Evolutionary conservation across 2,113 vertebrate genomes (phyloP), one percentile per base, ranked within the genome.

Genomic region (Vulpes lagopus): DNA sequence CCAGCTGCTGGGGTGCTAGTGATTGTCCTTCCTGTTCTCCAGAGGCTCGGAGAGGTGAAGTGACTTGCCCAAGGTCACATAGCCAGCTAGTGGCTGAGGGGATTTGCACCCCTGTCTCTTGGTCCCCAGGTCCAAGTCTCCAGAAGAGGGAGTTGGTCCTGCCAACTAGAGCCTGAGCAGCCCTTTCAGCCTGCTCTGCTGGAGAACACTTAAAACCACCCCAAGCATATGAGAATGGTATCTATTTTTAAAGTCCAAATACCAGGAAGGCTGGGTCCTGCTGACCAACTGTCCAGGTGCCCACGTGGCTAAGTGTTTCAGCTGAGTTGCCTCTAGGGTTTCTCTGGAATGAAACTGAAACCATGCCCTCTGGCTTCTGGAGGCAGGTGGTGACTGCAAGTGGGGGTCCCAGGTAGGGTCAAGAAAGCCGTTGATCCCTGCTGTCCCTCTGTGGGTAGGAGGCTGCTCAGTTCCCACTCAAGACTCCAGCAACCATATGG

Each of bases 241-340:
- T 93, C 97, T 98, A 98, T 98, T 98, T 98, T 98, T 98, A 97
- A 94, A 95, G 87, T 90, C 51, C 35, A 22, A 74, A 96, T 95
- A 38, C 90, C 59, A 76, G 69, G 74, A 53, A 71, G 55, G 27
- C 86, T 82, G 83, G 80, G 86, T 88, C 85, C 92, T 80, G 81
- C 78, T 51, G 53, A 87, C 83, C 97, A 97, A 96, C 95, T 98
- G 96, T 95, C 92, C 74, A 65, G 84, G 59, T 35, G 38, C 53
- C 91, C 74, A 15, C 82, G 87, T 92, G 94, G 74, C 76, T 5
- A 0, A 35, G 67, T n/a, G 51, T 89, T 62, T 85, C 32, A 80
- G 74, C 87, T 55, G 78, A 92, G 62, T 81, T 1, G 53, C 94
- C 69, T 97, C 92, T 97, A 95, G 96, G 59, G 82, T 96, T 96